Evolutionary conservation across 1,140 invertebrate species (phyloP), one percentile per base, ranked within the genome.

Genomic region (Wasmannia auropunctata): DNA sequence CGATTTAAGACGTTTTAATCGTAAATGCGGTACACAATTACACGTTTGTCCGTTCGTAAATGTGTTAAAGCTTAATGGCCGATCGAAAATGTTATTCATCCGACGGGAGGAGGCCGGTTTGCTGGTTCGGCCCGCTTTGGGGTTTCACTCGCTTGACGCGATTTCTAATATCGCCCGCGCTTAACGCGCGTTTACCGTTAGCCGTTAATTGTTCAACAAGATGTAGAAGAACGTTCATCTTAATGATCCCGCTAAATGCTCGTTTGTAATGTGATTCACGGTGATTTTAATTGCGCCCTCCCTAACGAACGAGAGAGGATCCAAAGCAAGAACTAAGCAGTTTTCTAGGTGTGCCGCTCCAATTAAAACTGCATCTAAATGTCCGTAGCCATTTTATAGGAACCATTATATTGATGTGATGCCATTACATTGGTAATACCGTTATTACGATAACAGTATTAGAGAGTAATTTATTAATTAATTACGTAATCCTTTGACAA

Each of bases 181-280:
- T 65, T 79, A 79, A 65, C 46, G 60, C 28, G 43, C n/a, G n/a
- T n/a, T 65, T 79, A 79, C 76, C 43, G 76, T 79, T 79, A 79
- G 28, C 43, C 14, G 43, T 3, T 79, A 79, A 65, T 79, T 79
- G 76, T 79, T 51, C n/a, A 34, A 65, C 43, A 11, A 79, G 60
- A 51, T 46, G 60, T 43, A 43, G 28, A 79, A 37, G 43, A 63
- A n/a, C 31, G 25, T 76, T n/a, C 34, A 40, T 43, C 28, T 79
- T 51, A 79, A 79, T n/a, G 60, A 79, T 79, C 43, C 43, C 58
- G 43, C 43, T 65, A 79, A 79, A 65, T 8, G 43, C 60, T 65
- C 43, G 28, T 65, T 79, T 79, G 76, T 79, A 65, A 65, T 46
- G 76, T 22, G 37, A 79, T 79, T 62, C 40, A 46, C 31, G 28